Percentiles rank a stretch among this genome's conserved stretches.
phyloP scores from a whole-genome alignment of 2,113 vertebrate genomes.

The Percopsis transmontana region DNA sequence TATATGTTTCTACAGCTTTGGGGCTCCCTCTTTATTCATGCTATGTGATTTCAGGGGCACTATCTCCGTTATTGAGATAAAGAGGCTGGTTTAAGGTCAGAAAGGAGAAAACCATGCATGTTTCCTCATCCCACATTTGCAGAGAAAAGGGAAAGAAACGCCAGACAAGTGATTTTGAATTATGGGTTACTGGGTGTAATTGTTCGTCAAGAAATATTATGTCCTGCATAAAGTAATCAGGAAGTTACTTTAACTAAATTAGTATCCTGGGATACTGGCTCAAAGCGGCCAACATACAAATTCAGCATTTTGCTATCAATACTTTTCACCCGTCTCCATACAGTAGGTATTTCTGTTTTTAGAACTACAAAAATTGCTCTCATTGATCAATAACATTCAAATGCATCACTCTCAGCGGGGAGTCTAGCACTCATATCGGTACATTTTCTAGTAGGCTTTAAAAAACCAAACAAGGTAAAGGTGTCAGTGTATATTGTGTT shows the following conservation, averaged over 20 bases:
- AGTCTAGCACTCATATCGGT: too few species aligned
- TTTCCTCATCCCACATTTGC: constrained; percentile 22
- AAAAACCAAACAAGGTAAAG: too few species aligned
- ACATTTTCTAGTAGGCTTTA: too few species aligned
- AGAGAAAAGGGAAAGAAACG: constrained; percentile 23
- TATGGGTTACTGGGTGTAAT: constrained; percentile 13
- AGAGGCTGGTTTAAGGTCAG: constrained; percentile 54
- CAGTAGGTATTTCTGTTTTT: too few species aligned
- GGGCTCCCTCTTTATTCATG: constrained; percentile 63
- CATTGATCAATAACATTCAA: too few species aligned
- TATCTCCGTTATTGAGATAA: constrained; percentile 71
- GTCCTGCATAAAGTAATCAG: too few species aligned
- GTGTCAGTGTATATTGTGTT: too few species aligned
- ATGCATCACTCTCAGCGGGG: too few species aligned
- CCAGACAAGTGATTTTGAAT: constrained; percentile 18
- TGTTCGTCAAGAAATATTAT: too few species aligned
- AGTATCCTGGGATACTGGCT: too few species aligned
- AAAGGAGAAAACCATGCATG: constrained; percentile 10
- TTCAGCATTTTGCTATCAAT: background rate
- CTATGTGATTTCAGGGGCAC: constrained; percentile 50
- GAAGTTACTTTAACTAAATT: background rate
- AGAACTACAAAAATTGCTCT: too few species aligned
- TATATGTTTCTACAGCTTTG: constrained; percentile 58
- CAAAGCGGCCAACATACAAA: constrained; percentile 1
- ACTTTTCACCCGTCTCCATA: too few species aligned